These are phyloP conservation scores for Gobiocypris rarus DNA, from an alignment of 2,113 vertebrate species.

Conservation along the genomic window DNA sequence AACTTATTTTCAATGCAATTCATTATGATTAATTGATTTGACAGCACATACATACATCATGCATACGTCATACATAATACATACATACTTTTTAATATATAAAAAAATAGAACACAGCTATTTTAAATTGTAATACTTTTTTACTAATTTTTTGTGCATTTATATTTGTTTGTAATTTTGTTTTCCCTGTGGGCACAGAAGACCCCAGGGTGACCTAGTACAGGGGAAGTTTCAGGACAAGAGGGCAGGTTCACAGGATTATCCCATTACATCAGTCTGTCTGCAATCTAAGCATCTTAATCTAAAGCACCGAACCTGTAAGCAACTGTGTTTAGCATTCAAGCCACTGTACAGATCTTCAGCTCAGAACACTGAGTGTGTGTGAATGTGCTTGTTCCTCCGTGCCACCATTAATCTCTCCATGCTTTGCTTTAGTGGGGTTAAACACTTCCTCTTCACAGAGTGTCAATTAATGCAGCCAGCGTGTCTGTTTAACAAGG, in stretches of 20 bases:
- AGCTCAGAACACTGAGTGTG: not conserved
- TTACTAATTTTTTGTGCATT: too few species aligned
- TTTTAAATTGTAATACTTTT: too few species aligned
- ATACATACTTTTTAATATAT: too few species aligned
- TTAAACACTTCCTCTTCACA: conserved; percentile 46
- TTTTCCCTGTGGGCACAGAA: not conserved
- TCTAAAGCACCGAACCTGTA: conserved; percentile 17
- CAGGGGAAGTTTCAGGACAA: not conserved
- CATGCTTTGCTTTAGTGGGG: conserved; percentile 40
- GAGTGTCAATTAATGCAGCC: conserved; percentile 44
- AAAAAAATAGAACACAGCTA: too few species aligned
- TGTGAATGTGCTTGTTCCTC: conserved; percentile 23
- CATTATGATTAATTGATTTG: too few species aligned
- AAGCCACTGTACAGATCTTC: conserved; percentile 5
- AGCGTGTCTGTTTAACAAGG: conserved; percentile 43
- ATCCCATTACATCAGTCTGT: conserved; percentile 33
- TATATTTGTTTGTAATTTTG: too few species aligned
- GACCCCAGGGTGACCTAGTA: not conserved
- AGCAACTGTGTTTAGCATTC: conserved; percentile 22
- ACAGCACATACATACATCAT: too few species aligned
- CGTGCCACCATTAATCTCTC: conserved; percentile 31
- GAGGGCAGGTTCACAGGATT: conserved; percentile 9
- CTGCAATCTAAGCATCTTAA: conserved; percentile 33
- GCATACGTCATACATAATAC: too few species aligned
- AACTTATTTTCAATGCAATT: too few species aligned